Percentiles rank a stretch among this genome's conserved stretches.
Evolutionary conservation across 2,113 vertebrate genomes (phyloP).

Genomic region (Callocephalon fimbriatum): DNA sequence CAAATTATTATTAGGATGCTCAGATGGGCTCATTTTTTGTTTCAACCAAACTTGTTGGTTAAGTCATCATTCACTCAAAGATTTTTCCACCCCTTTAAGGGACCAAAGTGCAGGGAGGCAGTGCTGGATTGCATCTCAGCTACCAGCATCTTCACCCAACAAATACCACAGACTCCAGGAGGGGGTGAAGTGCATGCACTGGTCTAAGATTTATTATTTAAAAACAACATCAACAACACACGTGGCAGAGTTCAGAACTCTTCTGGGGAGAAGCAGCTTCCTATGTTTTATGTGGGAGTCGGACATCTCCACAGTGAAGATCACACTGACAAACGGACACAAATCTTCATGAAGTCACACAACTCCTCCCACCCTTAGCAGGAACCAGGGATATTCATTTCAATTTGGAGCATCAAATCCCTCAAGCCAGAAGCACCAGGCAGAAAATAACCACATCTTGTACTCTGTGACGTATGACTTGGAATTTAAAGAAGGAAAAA

Average conservation of each 20-base stretch:
- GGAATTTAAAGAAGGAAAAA: background rate
- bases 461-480: background rate
- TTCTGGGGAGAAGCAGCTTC: background rate
- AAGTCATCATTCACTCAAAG: background rate
- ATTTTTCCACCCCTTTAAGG: background rate
- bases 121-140: background rate
- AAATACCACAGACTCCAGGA: fast-evolving
- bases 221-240: background rate
- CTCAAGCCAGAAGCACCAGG: constrained; percentile 1
- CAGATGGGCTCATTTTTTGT: background rate
- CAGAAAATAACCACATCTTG: background rate
- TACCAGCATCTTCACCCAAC: background rate
- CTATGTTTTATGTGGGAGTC: background rate
- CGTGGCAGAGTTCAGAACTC: background rate
- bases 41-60: background rate
- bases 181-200: background rate
- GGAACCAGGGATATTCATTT: background rate
- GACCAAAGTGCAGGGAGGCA: background rate
- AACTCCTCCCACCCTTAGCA: background rate
- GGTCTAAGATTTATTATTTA: background rate
- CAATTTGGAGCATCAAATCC: background rate
- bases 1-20: background rate
- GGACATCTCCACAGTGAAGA: background rate
- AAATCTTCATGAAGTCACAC: background rate
- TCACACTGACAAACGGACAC: background rate